Evolutionary conservation across 2,797 vertebrate genomes (phyloP).

Genomic region (Xenops minutus): DNA sequence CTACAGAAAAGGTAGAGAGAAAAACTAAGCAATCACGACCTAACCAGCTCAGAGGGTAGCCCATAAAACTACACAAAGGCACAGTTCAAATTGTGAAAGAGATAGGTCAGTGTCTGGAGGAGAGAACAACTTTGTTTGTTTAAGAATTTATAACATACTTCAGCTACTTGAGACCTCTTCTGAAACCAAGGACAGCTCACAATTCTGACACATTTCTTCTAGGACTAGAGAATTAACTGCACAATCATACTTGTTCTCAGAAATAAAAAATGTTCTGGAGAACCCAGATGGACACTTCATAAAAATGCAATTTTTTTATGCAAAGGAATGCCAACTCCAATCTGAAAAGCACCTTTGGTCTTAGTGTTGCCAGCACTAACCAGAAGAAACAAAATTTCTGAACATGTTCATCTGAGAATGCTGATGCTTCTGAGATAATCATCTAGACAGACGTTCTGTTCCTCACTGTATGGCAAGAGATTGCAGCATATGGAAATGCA

Average conservation of each 20-base stretch:
- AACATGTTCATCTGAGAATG: background rate
- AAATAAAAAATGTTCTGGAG: background rate
- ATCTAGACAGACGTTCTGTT: background rate
- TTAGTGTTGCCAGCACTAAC: background rate
- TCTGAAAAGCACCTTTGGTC: background rate
- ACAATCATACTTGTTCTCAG: background rate
- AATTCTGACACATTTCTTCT: background rate
- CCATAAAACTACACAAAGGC: background rate
- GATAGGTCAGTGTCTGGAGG: background rate
- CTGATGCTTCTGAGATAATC: background rate
- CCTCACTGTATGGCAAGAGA: background rate
- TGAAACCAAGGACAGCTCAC: background rate
- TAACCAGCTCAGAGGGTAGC: background rate
- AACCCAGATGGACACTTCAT: background rate
- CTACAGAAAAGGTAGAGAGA: background rate
- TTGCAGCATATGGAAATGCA: background rate
- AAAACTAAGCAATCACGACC: background rate
- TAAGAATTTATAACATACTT: background rate
- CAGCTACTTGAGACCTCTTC: background rate
- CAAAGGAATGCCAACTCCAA: background rate
- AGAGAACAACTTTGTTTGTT: background rate
- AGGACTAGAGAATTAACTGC: background rate
- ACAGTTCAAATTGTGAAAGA: background rate
- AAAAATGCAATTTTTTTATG: background rate
- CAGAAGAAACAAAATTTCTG: background rate